Conservation (phyloP, 2,113 vertebrate species). For the Meles meles region DNA sequence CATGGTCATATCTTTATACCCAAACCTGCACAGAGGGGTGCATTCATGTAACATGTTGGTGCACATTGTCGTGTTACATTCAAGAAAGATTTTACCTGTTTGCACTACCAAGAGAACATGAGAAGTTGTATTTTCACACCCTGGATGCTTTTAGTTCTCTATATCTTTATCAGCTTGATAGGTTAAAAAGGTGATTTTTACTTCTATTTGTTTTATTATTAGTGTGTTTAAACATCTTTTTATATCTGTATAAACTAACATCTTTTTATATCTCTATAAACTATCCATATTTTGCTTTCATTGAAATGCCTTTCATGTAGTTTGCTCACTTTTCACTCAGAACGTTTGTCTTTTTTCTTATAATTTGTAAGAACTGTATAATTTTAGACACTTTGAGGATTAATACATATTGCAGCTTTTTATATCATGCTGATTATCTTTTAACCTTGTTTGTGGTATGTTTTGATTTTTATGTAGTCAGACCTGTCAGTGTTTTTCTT, state of each 20-base stretch:
- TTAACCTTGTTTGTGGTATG: not conserved
- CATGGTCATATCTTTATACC: not conserved
- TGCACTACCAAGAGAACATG: not conserved
- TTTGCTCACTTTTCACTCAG: not conserved
- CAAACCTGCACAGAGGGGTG: not conserved
- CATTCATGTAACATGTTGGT: not conserved
- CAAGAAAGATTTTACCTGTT: not conserved
- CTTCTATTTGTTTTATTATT: not conserved
- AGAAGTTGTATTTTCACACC: not conserved
- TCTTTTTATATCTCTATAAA: not conserved
- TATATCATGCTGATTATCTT: not conserved
- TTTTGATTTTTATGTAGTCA: slow-evolving; percentile 8
- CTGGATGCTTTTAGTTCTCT: not conserved
- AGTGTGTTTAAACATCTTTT: not conserved
- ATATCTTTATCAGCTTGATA: not conserved
- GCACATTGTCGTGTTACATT: not conserved
- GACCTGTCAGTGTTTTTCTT: not conserved
- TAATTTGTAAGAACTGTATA: not conserved
- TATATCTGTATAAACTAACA: not conserved
- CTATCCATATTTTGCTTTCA: not conserved
- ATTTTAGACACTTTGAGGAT: not conserved
- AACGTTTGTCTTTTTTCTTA: not conserved
- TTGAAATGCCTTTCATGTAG: not conserved
- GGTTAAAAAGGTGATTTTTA: not conserved
- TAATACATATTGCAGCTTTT: not conserved